phyloP scores from a whole-genome alignment of 2,113 vertebrate species.

The Sterrhoptilus dennistouni region DNA sequence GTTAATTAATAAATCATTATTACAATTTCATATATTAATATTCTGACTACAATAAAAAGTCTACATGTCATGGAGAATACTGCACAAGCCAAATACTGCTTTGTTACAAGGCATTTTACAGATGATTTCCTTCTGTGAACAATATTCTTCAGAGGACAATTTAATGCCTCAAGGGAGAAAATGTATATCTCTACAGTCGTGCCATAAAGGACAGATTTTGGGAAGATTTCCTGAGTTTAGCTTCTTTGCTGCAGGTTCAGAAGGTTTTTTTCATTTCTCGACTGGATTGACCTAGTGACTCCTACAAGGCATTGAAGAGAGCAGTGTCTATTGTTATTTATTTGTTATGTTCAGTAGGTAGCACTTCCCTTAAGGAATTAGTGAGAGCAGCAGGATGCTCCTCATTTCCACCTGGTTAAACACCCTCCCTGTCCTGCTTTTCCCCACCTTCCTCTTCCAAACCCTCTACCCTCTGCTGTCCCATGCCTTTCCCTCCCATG shows the following conservation, averaged over 20 bases:
- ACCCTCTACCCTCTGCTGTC: background rate
- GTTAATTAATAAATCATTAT: conserved; percentile 50
- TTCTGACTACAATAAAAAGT: background rate
- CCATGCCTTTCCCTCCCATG: accelerated
- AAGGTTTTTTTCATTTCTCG: background rate
- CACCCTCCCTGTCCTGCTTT: background rate
- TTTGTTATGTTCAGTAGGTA: background rate
- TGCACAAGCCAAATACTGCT: background rate
- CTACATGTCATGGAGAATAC: background rate
- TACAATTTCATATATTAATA: conserved; percentile 24
- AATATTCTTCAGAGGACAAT: conserved; percentile 3
- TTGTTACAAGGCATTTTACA: background rate
- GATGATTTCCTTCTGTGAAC: conserved; percentile 14
- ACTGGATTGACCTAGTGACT: background rate
- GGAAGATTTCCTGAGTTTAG: conserved; percentile 15
- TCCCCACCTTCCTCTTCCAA: background rate
- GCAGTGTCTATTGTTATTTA: background rate
- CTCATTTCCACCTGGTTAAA: background rate
- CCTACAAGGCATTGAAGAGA: background rate
- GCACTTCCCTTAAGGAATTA: background rate
- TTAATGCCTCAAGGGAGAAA: conserved; percentile 3
- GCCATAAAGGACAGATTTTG: background rate
- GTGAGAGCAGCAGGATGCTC: background rate
- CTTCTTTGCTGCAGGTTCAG: background rate
- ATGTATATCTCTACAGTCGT: background rate